Percentiles rank a stretch among this genome's conserved stretches.
Conservation (phyloP, 53 echinoderm and acorn worm genomes). For the Holothuria scabra region DNA sequence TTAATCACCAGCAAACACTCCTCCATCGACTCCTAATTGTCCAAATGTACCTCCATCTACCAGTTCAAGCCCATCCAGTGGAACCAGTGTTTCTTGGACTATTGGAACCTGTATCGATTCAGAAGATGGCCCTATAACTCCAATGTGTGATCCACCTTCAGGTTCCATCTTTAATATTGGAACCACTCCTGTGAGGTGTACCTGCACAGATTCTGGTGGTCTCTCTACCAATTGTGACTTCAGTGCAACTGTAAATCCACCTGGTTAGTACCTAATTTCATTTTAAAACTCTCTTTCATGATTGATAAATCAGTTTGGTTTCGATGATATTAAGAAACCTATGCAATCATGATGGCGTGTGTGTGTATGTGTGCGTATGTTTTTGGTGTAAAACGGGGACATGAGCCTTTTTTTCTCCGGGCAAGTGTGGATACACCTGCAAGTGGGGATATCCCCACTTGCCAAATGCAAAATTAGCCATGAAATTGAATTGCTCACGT, state of each 20-base stretch:
- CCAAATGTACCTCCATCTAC: not conserved
- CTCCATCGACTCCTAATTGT: not conserved
- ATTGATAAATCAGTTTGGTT: not conserved
- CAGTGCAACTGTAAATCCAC: not conserved
- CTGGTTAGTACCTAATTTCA: not conserved
- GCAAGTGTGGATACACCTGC: too few relatives aligned
- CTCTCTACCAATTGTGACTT: conserved; percentile 45
- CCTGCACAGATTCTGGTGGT: conserved; percentile 58
- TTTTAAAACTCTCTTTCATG: not conserved
- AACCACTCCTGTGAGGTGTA: conserved; percentile 48
- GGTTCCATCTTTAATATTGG: conserved; percentile 58
- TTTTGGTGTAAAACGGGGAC: too few relatives aligned
- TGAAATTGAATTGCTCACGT: too few relatives aligned
- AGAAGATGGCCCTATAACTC: not conserved
- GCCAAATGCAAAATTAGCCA: too few relatives aligned
- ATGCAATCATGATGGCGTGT: too few relatives aligned
- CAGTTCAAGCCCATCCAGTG: not conserved
- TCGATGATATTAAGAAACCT: too few relatives aligned
- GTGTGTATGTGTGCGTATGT: too few relatives aligned
- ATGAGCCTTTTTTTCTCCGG: too few relatives aligned
- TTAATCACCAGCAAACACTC: not conserved
- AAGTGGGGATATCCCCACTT: too few relatives aligned
- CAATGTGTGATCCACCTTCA: conserved; percentile 9
- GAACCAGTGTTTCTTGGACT: not conserved
- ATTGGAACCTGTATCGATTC: not conserved